Evolutionary conservation across 92 coral and sea anemone genomes (phyloP).

Genomic region (Palythoa grandiflora): DNA sequence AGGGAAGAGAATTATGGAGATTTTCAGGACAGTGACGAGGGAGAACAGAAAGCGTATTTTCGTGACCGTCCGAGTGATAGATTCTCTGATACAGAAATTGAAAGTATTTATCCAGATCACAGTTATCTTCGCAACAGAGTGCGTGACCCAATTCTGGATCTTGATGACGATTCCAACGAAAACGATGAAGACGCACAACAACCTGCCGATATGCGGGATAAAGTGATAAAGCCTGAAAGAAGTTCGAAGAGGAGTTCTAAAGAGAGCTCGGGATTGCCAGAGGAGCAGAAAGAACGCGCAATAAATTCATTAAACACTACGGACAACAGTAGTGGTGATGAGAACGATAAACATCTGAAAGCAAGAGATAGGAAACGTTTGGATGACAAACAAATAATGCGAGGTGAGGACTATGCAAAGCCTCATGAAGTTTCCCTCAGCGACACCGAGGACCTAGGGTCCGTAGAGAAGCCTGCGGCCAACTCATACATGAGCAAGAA

Average conservation of each 20-base stretch:
- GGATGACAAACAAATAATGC: not conserved
- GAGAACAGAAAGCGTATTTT: slow-evolving; percentile 50
- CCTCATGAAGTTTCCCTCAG: slow-evolving; percentile 7
- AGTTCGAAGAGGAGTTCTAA: not conserved
- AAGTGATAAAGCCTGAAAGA: slow-evolving; percentile 30
- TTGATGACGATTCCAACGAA: not conserved
- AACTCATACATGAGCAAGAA: not conserved
- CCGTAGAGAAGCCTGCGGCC: not conserved
- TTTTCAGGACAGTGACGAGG: slow-evolving; percentile 89
- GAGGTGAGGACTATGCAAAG: not conserved
- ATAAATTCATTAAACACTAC: not conserved
- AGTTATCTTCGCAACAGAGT: slow-evolving; percentile 25
- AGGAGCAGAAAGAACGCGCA: not conserved
- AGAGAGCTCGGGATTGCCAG: not conserved
- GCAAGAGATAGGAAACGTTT: not conserved
- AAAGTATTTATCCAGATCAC: slow-evolving; percentile 2
- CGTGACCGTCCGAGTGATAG: slow-evolving; percentile 7
- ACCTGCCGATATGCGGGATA: slow-evolving; percentile 54
- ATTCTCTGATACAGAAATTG: slow-evolving; percentile 6
- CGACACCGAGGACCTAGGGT: not conserved
- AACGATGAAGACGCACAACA: slow-evolving; percentile 45
- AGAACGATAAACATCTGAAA: not conserved
- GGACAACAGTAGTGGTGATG: not conserved
- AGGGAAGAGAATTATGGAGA: slow-evolving; percentile 83
- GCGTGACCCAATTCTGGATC: slow-evolving; percentile 4